These are phyloP conservation scores for Teleopsis dalmanni DNA, from an alignment of 1,140 invertebrate species.

Conservation along the genomic window DNA sequence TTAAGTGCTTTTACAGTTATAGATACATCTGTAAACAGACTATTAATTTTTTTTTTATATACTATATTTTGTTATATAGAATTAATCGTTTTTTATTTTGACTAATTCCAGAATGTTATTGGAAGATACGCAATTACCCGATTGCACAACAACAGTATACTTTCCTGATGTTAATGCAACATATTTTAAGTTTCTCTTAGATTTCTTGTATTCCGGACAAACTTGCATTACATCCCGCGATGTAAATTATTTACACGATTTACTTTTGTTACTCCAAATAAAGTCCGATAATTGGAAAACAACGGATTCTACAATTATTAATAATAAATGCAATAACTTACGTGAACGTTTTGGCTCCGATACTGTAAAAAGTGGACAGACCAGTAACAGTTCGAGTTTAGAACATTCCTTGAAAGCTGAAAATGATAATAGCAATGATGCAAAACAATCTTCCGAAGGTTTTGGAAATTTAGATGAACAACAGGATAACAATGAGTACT, in stretches of 20 bases:
- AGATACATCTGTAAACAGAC: no score
- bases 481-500: constrained; percentile 4
- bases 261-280: constrained; percentile 73
- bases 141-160: constrained; percentile 66
- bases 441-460: constrained; percentile 3
- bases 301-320: constrained; percentile 38
- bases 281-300: constrained; percentile 62
- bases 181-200: constrained; percentile 68
- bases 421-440: constrained; percentile 1
- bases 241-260: constrained; percentile 69
- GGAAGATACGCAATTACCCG: constrained; percentile 62
- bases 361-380: background rate
- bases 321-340: constrained; percentile 7
- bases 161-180: constrained; percentile 70
- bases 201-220: constrained; percentile 78
- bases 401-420: constrained; percentile 6
- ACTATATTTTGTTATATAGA: background rate
- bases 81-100: no score
- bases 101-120: constrained; percentile 50
- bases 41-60: no score
- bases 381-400: background rate
- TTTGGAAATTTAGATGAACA: constrained; percentile 2
- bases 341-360: constrained; percentile 4
- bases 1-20: no score
- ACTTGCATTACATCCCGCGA: constrained; percentile 72